Conservation (phyloP, 1,140 invertebrate species). For the Eriosoma lanigerum region DNA sequence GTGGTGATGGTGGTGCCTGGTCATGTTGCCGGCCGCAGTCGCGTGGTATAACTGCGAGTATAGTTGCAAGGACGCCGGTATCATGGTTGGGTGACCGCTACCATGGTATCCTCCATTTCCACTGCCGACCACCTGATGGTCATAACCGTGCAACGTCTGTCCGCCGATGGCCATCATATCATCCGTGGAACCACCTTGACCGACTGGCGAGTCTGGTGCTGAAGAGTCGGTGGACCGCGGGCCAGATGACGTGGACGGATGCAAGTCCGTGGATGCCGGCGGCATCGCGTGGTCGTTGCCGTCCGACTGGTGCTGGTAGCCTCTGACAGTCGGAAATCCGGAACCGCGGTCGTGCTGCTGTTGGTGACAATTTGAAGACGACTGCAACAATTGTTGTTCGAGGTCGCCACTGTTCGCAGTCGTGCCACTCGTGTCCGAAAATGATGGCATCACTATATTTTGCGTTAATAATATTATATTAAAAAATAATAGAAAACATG, state of each 20-base stretch:
- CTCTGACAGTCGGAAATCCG: not conserved
- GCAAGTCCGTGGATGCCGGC: constrained; percentile 5
- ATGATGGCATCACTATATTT: constrained; percentile 31
- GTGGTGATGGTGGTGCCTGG: constrained; percentile 35
- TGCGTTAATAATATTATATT: too few relatives aligned
- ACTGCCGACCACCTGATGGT: not conserved
- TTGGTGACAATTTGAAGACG: constrained; percentile 8
- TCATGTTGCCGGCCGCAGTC: constrained; percentile 13
- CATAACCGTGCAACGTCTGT: constrained; percentile 20
- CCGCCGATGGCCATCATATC: constrained; percentile 45
- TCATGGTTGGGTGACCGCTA: constrained; percentile 5
- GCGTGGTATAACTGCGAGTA: constrained; percentile 44
- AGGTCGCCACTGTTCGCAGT: not conserved
- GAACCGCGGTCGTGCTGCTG: constrained; percentile 1
- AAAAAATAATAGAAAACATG: too few relatives aligned
- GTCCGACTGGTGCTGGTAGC: not conserved
- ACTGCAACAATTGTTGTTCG: constrained; percentile 11
- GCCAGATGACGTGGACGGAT: constrained; percentile 31
- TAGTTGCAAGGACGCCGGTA: constrained; percentile 34
- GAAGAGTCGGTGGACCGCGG: constrained; percentile 39
- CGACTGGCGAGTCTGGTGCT: constrained; percentile 18
- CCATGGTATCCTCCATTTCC: not conserved
- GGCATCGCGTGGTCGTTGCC: constrained; percentile 7
- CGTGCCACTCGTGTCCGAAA: constrained; percentile 19
- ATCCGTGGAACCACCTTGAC: not conserved